Conservation (phyloP, 2,797 vertebrate genomes). For the Manis pentadactyla region DNA sequence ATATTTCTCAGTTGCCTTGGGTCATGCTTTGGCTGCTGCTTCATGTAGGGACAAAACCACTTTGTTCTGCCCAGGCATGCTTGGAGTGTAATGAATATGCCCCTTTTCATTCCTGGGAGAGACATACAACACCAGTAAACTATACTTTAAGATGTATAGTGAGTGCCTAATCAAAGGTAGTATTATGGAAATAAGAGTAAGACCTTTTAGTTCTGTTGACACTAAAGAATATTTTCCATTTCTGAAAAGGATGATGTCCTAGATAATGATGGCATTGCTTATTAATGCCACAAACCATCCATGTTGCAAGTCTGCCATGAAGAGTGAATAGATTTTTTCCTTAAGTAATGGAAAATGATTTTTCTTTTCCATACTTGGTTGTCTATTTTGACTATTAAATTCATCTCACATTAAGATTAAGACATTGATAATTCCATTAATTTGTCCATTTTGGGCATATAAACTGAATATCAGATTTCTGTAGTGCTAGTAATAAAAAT, state of each 20-base stretch:
- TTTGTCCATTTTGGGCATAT: background rate
- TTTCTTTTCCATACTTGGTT: background rate
- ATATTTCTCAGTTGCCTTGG: background rate
- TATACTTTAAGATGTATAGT: background rate
- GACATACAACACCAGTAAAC: background rate
- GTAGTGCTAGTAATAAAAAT: background rate
- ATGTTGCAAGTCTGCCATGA: background rate
- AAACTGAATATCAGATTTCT: constrained; percentile 35
- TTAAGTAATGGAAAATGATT: constrained; percentile 6
- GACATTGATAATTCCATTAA: background rate
- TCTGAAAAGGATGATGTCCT: background rate
- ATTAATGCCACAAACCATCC: background rate
- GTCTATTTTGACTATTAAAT: constrained; percentile 6
- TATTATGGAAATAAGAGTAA: background rate
- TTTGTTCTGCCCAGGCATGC: background rate
- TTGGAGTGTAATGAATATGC: background rate
- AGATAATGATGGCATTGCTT: background rate
- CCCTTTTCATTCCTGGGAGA: background rate
- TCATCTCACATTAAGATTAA: background rate
- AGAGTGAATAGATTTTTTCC: background rate
- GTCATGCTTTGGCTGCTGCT: background rate
- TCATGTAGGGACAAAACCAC: background rate
- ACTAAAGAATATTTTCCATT: background rate
- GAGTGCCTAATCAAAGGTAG: background rate
- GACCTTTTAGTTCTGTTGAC: background rate